Base-by-base conservation (phyloP, 2,113 vertebrate genomes). In the Petroica traversi region DNA sequence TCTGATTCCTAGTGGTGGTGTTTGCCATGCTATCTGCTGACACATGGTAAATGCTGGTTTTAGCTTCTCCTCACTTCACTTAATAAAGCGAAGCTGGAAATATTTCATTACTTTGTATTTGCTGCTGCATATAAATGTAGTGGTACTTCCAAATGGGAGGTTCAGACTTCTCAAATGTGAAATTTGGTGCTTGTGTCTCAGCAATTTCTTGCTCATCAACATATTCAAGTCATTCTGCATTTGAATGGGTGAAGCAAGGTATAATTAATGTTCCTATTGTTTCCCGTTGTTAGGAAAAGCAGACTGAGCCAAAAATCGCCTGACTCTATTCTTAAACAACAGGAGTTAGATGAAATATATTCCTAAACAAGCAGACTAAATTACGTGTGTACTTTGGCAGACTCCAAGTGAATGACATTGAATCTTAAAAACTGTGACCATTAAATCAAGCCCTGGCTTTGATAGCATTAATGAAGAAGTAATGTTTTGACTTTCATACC, bases 361-460 rank as follows among this genome's bases (percentile, higher is more conserved):
- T 89, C 81, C 95, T 82, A 93, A 96, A 95, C 82, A 95, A 68
- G 75, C 69, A 84, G 76, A 82, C 89, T 93, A 89, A 97, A 96
- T 95, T 92, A 75, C 22, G 16, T 22, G 67, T 92, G 78, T 68
- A 25, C 93, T 93, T 85, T 95, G 86, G 69, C 77, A 88, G 85
- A 31, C 78, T 95, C 81, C 78, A 93, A 74, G 88, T 88, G 69
- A 92, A 55, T 79, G 90, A 94, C 81, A 51, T 10, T 84, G 94
- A 94, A 87, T 85, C 86, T 63, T 73, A 82, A 71, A 91, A 92
- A 74, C 71, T 41, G 64, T 83, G 94, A 71, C 96, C 94, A 17
- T 93, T 95, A 79, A 96, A 91, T 85, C 55, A 86, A 69, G 40
- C 62, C 12, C 24, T 52, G 51, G 38, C 79, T 95, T 92, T 82